Conservation (phyloP, 2,888 invertebrate species). For the Andrena fulva region DNA sequence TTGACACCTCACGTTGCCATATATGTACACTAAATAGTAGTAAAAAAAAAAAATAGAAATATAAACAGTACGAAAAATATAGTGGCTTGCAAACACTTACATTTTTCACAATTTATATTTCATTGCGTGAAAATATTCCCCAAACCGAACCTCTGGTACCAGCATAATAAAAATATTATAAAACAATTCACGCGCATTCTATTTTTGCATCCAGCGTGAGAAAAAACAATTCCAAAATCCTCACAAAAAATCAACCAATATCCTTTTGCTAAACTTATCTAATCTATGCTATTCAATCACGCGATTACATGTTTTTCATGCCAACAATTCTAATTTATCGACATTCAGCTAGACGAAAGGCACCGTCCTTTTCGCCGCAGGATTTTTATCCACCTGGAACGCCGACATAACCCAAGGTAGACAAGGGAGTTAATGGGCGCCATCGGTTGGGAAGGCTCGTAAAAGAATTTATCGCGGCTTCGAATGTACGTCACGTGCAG, state of each 20-base stretch:
- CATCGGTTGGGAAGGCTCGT: conserved; percentile 56
- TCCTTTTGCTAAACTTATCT: not conserved
- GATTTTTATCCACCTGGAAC: conserved; percentile 63
- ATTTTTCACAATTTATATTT: too few species aligned
- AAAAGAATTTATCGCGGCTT: conserved; percentile 72
- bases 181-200: too few species aligned
- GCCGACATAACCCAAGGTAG: conserved; percentile 68
- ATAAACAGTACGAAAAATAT: too few species aligned
- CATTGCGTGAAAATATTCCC: too few species aligned
- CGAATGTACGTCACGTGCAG: conserved; percentile 72
- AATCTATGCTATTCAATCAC: conserved; percentile 26
- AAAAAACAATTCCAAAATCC: too few species aligned
- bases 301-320: conserved; percentile 40
- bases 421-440: conserved; percentile 69
- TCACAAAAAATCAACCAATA: not conserved
- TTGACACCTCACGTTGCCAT: too few species aligned
- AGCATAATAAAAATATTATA: too few species aligned
- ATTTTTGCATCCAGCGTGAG: too few species aligned
- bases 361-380: conserved; percentile 8
- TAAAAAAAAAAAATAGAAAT: too few species aligned
- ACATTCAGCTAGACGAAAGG: conserved; percentile 27
- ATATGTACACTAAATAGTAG: too few species aligned
- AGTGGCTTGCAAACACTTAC: too few species aligned
- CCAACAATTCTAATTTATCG: conserved; percentile 46
- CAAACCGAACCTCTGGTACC: too few species aligned